phyloP scores from a whole-genome alignment of 2,888 invertebrate species.

The Acrobasis repandana region DNA sequence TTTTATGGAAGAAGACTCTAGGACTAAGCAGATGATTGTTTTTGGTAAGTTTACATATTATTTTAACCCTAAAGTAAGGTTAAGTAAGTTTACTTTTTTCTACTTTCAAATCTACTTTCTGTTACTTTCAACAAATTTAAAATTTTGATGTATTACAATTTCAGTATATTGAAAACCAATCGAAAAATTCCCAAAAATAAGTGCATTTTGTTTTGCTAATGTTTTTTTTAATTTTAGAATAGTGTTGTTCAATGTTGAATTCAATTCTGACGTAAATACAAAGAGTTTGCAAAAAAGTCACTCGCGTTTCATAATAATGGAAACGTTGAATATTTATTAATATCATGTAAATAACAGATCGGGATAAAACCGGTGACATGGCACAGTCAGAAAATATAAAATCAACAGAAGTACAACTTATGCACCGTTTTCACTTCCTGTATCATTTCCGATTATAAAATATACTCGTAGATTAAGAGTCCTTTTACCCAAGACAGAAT shows the following conservation, averaged over 20 bases:
- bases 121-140: too few relatives aligned
- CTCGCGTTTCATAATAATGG: conserved; percentile 7
- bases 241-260: not conserved
- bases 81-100: conserved; percentile 66
- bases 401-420: not conserved
- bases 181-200: not conserved
- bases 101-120: too few relatives aligned
- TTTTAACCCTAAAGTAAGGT: too few relatives aligned
- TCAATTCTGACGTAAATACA: not conserved
- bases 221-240: not conserved
- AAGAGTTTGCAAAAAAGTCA: conserved; percentile 2
- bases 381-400: not conserved
- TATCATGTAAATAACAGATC: conserved; percentile 1
- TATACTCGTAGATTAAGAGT: too few relatives aligned
- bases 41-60: conserved; percentile 80
- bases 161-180: too few relatives aligned
- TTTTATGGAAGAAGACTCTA: conserved; percentile 86
- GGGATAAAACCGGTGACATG: conserved; percentile 7
- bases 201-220: not conserved
- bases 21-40: conserved; percentile 85
- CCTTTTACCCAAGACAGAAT: too few relatives aligned
- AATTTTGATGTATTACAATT: too few relatives aligned
- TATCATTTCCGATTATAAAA: too few relatives aligned
- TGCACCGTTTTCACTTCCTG: too few relatives aligned
- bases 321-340: conserved; percentile 17